Evolutionary conservation across 2,888 invertebrate species (phyloP), one percentile per base, ranked within the genome.

Genomic region (Diarsia dahlii): DNA sequence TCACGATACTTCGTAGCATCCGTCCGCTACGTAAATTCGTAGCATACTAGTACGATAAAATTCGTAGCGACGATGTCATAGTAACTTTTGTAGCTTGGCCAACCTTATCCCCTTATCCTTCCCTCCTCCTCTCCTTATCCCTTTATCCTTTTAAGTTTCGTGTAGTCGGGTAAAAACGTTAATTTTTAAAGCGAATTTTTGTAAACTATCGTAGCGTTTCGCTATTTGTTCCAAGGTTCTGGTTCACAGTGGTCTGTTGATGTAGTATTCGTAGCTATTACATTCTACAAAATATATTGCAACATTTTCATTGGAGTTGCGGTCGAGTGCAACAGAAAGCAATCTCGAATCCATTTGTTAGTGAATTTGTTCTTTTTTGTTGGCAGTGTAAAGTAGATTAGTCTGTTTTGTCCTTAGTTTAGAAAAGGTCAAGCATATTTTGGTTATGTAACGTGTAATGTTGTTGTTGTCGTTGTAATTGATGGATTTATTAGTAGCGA

Each of bases 311-410:
- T 20, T 63, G 23, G 18, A 13, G 13, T 60, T 50, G 54, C 48
- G 62, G 34, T 69, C 20, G 45, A 69, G 34, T 62, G 54, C 46
- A 46, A 63, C 56, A 13, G 58, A 70, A 46, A 46, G 68, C 60
- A 48, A 60, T 80, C 18, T 39, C 58, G n/a, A 28, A 76, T 67
- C 46, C 58, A 77, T 71, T 68, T 60, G 39, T 82, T 34, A 68
- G 13, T n/a, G 60, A 48, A 15, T 28, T 75, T 34, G 20, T 82
- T 81, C 52, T 54, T 82, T 28, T 82, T 82, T 71, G 34, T 60
- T 68, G 69, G 60, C 2, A 52, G 10, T 20, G 39, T 52, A 60
- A 8, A 23, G 45, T 63, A 39, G 28, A 52, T 46, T 52, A 54
- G 23, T 67, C n/a, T 23, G 23, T 13, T 58, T 80, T 65, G 39